Percentiles rank a stretch among this genome's conserved stretches.
Evolutionary conservation across 2,113 vertebrate species (phyloP).

Genomic region (Diglossa brunneiventris): DNA sequence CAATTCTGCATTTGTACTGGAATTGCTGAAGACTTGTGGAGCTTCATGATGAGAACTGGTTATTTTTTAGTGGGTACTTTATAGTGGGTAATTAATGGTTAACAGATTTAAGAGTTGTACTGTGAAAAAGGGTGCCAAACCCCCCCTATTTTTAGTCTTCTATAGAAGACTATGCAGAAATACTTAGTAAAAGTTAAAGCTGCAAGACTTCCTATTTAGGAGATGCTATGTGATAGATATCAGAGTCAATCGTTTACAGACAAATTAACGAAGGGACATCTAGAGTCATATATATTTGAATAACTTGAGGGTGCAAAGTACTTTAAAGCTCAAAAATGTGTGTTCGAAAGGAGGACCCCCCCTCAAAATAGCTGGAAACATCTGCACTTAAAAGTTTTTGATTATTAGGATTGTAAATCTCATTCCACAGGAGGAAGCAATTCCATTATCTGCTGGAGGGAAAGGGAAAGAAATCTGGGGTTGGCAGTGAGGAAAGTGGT

Average conservation of each 20-base stretch:
- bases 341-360: background rate
- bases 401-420: background rate
- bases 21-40: background rate
- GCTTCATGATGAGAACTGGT: background rate
- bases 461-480: constrained; percentile 83
- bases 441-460: constrained; percentile 87
- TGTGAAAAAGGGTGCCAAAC: background rate
- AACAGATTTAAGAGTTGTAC: background rate
- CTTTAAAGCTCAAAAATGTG: background rate
- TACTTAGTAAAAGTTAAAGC: background rate
- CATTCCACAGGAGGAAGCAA: constrained; percentile 85
- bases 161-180: background rate
- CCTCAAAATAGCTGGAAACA: background rate
- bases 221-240: background rate
- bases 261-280: background rate
- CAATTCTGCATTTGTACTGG: background rate
- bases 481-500: constrained; percentile 80
- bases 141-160: background rate
- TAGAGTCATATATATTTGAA: background rate
- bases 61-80: background rate
- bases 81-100: background rate
- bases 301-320: background rate
- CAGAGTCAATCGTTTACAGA: background rate
- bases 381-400: background rate
- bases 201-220: background rate